Percentiles rank a stretch among this genome's conserved stretches.
Evolutionary conservation across 1,140 invertebrate species (phyloP).

Genomic region (Bombus superbus): DNA sequence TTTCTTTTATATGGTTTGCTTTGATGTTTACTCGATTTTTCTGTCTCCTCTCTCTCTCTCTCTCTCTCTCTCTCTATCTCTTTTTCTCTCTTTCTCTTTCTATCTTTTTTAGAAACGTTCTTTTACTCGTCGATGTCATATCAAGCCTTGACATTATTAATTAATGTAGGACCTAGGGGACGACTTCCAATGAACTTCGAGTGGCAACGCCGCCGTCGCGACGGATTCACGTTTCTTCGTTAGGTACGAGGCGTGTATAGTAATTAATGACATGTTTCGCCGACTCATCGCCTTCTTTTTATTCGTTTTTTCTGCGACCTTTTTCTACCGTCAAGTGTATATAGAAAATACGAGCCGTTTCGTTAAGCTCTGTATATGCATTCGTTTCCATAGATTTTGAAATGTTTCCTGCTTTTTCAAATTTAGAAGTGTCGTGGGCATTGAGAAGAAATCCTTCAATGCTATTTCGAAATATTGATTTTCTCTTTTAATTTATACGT

Average conservation of each 20-base stretch:
- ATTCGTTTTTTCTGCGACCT: neutral
- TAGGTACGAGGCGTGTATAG: neutral
- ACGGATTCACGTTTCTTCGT: constrained; percentile 3
- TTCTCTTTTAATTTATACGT: neutral
- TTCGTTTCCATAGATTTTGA: neutral
- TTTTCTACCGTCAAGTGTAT: neutral
- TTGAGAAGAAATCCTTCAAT: neutral
- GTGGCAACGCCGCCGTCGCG: neutral
- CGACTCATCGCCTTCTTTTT: constrained; percentile 8
- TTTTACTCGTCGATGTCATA: neutral
- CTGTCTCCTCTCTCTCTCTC: neutral
- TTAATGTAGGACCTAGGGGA: constrained; percentile 7
- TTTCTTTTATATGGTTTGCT: neutral
- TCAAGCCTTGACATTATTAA: constrained; percentile 37
- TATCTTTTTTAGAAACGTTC: neutral
- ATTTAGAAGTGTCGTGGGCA: neutral
- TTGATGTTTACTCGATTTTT: neutral
- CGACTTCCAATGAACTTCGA: neutral
- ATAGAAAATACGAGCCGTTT: neutral
- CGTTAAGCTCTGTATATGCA: neutral
- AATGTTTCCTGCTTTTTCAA: neutral
- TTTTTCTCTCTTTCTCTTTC: neutral
- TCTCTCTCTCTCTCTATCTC: neutral
- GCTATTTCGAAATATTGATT: neutral
- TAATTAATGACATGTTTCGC: constrained; percentile 28